Evolutionary conservation across 2,113 vertebrate species (phyloP), one percentile per base, ranked within the genome.

Genomic region (Galeopterus variegatus): DNA sequence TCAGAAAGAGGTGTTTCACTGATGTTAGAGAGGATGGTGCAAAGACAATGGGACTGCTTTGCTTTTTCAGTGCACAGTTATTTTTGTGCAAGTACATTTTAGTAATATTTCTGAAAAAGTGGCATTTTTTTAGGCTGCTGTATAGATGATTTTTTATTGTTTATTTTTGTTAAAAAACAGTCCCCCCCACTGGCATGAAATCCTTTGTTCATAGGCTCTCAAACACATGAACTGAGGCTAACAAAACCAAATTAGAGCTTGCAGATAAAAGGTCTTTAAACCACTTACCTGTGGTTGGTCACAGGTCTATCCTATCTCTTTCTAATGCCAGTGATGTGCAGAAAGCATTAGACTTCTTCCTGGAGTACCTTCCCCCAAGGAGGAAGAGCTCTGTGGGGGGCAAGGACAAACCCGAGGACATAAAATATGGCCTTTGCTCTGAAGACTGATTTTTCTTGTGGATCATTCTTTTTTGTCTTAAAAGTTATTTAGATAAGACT

Each of bases 81-180:
- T 62, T 81, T 93, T 80, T 86, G 6, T 83, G 5, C 60, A 79
- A 83, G 50, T 80, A 50, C 72, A 80, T 95, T 95, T 88, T 70
- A 48, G 2, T 45, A 13, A 77, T 88, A 65, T 86, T 93, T 28
- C 60, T 84, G 21, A 94, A 58, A 83, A 79, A 72, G 52, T 50
- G 1, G 26, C 60, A 28, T 65, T 79, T 93, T 90, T 69, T 36
- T 72, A 56, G 15, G 19, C 4, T 90, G 31, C 70, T 65, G 3
- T 36, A 26, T 14, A 60, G 24, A 54, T 87, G 18, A 90, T 48
- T 83, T 94, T 89, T 76, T 12, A 72, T 31, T 48, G 31, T 84
- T 89, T 86, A 14, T 23, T 31, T 45, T 33, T 21, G 18, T 86
- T 54, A 26, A 41, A 54, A 70, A 82, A 52, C 11, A 86, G 10